These are phyloP conservation scores for Ceratosolen solmsi DNA, from an alignment of 1,140 invertebrate species.

Conservation along the genomic window DNA sequence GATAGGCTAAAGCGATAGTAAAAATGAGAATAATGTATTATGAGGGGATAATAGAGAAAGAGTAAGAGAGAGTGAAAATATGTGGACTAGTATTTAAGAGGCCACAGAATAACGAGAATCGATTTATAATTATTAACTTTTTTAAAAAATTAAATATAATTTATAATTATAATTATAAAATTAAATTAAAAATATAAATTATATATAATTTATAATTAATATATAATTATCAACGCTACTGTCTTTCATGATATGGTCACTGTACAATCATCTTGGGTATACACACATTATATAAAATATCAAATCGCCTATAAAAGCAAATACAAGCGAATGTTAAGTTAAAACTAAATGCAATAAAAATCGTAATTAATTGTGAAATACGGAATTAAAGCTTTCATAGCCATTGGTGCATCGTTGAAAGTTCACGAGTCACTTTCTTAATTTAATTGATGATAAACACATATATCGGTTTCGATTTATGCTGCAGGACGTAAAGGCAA, in stretches of 20 bases:
- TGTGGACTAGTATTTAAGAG: slow-evolving; percentile 51
- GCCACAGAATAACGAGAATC: slow-evolving; percentile 72
- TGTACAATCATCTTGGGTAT: slow-evolving; percentile 59
- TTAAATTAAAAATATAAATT: too few relatives aligned
- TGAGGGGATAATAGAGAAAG: slow-evolving; percentile 39
- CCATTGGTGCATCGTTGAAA: slow-evolving; percentile 71
- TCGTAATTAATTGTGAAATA: neutral
- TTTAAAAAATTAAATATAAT: too few relatives aligned
- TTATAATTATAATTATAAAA: too few relatives aligned
- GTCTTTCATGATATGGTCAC: slow-evolving; percentile 74
- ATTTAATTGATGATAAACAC: slow-evolving; percentile 58
- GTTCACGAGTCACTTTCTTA: slow-evolving; percentile 41
- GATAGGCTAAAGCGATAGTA: slow-evolving; percentile 41
- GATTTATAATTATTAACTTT: too few relatives aligned
- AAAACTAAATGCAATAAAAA: slow-evolving; percentile 18
- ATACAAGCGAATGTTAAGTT: neutral
- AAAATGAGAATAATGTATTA: slow-evolving; percentile 43
- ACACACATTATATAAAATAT: slow-evolving; percentile 23
- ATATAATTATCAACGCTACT: slow-evolving; percentile 47
- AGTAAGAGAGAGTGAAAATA: slow-evolving; percentile 43
- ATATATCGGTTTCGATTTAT: slow-evolving; percentile 68
- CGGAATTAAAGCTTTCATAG: slow-evolving; percentile 63
- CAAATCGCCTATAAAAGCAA: neutral
- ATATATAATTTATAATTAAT: too few relatives aligned
- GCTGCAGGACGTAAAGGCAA: slow-evolving; percentile 72